Evolutionary conservation across 2,113 vertebrate species (phyloP), one percentile per base, ranked within the genome.

Genomic region (Megaceryle maxima): DNA sequence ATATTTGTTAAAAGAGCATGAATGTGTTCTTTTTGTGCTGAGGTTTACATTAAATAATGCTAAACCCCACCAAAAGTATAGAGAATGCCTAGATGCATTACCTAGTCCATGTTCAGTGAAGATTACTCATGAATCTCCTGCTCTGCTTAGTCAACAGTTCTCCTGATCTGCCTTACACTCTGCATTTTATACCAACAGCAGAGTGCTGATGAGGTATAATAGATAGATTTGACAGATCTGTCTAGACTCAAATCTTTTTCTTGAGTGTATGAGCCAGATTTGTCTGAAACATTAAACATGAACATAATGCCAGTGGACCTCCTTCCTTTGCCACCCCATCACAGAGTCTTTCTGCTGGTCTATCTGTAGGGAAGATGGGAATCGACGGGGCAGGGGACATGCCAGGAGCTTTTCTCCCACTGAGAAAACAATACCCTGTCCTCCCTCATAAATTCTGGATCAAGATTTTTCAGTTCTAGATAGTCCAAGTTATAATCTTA

Each of bases 401-500:
- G 66, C 35, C 60, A 87, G 17, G 16, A 67, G n/a, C 19, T 83
- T 92, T 94, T 70, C 33, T 87, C n/a, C 29, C 83, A 55, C 31
- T 48, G 39, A 55, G 25, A 73, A 69, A 83, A 24, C 6, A 14
- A 22, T 94, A 56, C 81, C 88, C 73, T 60, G 46, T 93, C 92
- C 73, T 94, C 13, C n/a, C 24, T 64, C 4, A 2, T 17, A 46
- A 94, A 55, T 75, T 48, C 39, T 91, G 86, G 37, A 78, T 92
- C 56, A 39, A 91, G 84, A 84, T 94, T 92, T 75, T 92, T 88
- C 83, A 87, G 39, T 92, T 94, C 80, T 95, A 75, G 80, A 88
- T 84, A 62, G 76, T 91, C 73, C 43, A 94, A 95, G 59, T 74
- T 94, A 75, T 50, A 94, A 67, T 94, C 77, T 87, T 94, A 87